phyloP scores from a whole-genome alignment of 2,797 vertebrate genomes.

The Sebastes flavidus region DNA sequence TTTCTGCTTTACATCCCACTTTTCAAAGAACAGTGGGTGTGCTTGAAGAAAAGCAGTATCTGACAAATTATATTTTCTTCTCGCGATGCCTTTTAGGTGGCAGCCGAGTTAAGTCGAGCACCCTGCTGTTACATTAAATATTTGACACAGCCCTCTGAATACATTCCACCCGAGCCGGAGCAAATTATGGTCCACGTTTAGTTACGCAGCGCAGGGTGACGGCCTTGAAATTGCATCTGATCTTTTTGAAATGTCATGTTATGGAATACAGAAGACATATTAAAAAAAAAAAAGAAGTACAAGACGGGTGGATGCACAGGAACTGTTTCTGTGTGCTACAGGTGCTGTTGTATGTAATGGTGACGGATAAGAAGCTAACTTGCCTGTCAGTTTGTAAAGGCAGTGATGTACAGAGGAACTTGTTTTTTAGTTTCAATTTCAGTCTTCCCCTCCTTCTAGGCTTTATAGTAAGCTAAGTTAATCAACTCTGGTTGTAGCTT shows the following conservation, averaged over 20 bases:
- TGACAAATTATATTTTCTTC: constrained; percentile 39
- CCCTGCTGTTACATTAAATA: constrained; percentile 31
- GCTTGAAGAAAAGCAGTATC: constrained; percentile 29
- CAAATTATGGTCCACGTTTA: constrained; percentile 29
- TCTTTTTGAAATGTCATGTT: constrained; percentile 30
- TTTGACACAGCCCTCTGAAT: constrained; percentile 30
- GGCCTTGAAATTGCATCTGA: constrained; percentile 14
- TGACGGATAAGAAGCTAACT: neutral
- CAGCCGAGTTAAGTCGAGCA: constrained; percentile 17
- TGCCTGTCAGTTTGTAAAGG: neutral
- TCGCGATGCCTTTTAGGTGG: constrained; percentile 19
- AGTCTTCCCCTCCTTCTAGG: neutral
- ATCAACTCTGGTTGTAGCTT: neutral
- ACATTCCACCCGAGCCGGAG: neutral
- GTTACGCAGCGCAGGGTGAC: neutral
- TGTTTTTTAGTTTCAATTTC: neutral
- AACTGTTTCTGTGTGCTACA: neutral
- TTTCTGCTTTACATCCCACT: constrained; percentile 3
- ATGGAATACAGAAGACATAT: neutral
- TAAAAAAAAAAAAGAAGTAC: neutral
- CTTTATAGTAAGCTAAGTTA: neutral
- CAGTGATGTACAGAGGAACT: neutral
- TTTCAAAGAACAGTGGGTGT: constrained; percentile 28
- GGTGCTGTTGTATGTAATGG: neutral
- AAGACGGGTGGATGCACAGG: neutral